Evolutionary conservation across 2,888 invertebrate genomes (phyloP).

Genomic region (Cephus pygmeus): DNA sequence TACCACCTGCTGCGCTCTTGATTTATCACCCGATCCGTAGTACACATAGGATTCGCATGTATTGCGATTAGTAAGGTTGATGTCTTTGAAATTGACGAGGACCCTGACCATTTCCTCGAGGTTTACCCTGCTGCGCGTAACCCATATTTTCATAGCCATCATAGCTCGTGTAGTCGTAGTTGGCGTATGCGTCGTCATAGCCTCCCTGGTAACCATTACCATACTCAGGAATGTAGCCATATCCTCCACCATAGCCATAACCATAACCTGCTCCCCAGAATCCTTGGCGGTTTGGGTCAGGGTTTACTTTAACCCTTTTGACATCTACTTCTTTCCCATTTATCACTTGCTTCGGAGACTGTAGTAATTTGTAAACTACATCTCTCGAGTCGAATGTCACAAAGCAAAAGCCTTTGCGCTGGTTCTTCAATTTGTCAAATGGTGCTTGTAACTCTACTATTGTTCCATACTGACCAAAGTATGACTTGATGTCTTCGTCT

Average conservation of each 20-base stretch:
- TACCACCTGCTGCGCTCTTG: constrained; percentile 42
- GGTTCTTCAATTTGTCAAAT: constrained; percentile 75
- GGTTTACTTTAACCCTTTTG: constrained; percentile 71
- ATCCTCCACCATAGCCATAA: constrained; percentile 51
- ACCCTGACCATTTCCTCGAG: constrained; percentile 61
- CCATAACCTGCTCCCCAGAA: constrained; percentile 62
- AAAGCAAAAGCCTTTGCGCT: constrained; percentile 74
- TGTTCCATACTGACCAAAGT: constrained; percentile 72
- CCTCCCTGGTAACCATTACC: constrained; percentile 60
- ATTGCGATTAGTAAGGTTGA: constrained; percentile 60
- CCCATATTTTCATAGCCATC: constrained; percentile 63
- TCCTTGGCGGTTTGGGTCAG: constrained; percentile 61
- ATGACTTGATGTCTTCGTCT: constrained; percentile 72
- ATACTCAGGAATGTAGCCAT: constrained; percentile 62
- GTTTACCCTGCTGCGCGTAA: constrained; percentile 55
- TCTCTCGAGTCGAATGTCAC: constrained; percentile 75
- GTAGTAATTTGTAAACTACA: constrained; percentile 70
- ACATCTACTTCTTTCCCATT: constrained; percentile 72
- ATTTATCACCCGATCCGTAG: constrained; percentile 43
- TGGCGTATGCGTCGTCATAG: constrained; percentile 64
- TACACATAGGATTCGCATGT: constrained; percentile 32
- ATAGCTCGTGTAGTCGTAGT: constrained; percentile 63
- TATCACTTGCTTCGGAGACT: constrained; percentile 71
- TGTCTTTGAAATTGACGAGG: constrained; percentile 65
- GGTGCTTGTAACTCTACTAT: constrained; percentile 74